Evolutionary conservation across 2,113 vertebrate genomes (phyloP).

Genomic region (Aptenodytes forsteri): DNA sequence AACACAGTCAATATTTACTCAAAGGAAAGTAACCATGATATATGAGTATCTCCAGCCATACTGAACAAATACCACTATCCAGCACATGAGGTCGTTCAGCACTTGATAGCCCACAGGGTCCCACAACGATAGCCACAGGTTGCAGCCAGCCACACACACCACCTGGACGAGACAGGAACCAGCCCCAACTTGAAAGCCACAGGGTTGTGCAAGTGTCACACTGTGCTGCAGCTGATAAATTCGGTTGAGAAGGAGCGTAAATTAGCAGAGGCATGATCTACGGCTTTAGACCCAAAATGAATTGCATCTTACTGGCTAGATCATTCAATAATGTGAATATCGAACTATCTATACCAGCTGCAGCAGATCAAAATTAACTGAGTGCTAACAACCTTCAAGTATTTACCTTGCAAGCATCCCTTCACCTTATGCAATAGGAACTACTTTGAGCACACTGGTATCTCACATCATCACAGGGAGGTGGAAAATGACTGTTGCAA

Average conservation of each 20-base stretch:
- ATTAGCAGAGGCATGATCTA: not conserved
- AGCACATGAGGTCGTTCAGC: not conserved
- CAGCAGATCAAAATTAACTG: not conserved
- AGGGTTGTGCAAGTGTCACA: not conserved
- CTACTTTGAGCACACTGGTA: not conserved
- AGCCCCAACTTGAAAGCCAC: not conserved
- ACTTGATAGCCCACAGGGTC: not conserved
- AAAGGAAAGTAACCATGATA: not conserved
- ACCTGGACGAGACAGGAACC: not conserved
- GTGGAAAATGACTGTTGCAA: not conserved
- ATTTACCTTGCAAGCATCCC: not conserved
- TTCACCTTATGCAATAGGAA: not conserved
- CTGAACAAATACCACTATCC: not conserved
- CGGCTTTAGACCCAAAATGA: not conserved
- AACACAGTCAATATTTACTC: not conserved
- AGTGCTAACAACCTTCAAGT: not conserved
- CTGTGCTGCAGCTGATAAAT: not conserved
- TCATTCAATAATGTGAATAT: not conserved
- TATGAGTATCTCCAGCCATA: not conserved
- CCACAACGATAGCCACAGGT: fast-evolving
- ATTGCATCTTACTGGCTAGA: not conserved
- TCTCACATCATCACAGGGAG: not conserved
- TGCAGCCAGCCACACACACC: not conserved
- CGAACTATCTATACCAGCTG: not conserved
- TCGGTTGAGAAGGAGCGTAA: not conserved